These are phyloP conservation scores for Heliconius nattereri DNA, from an alignment of 1,140 invertebrate genomes.

Conservation along the genomic window DNA sequence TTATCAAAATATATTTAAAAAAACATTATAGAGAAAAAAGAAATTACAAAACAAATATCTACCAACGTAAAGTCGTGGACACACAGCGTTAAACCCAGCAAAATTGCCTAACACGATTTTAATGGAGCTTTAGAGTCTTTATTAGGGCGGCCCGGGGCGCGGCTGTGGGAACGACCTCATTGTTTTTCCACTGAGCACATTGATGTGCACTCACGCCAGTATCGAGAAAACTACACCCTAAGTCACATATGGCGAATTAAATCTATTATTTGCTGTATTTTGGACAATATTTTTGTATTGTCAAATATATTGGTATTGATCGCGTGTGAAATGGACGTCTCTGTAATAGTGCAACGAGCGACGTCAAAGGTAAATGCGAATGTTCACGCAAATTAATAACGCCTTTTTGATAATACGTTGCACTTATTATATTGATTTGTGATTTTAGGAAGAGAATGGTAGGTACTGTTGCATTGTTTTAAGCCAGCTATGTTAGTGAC, in stretches of 20 bases:
- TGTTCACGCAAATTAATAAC: constrained; percentile 12
- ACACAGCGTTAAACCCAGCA: background rate
- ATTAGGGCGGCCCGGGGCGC: constrained; percentile 61
- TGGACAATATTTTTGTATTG: constrained; percentile 26
- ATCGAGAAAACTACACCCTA: constrained; percentile 8
- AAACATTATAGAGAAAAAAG: no score
- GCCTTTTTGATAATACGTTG: no score
- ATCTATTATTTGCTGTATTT: constrained; percentile 40
- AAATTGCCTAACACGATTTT: constrained; percentile 17
- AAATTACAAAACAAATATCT: background rate
- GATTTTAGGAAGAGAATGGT: background rate
- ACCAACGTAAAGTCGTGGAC: background rate
- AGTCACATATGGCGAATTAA: constrained; percentile 55
- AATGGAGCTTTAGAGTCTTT: constrained; percentile 36
- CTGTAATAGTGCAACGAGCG: constrained; percentile 4
- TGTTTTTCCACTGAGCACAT: constrained; percentile 62
- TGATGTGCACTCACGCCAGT: constrained; percentile 58
- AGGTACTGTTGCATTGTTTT: background rate
- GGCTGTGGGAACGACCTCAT: constrained; percentile 63
- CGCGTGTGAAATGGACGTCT: constrained; percentile 12
- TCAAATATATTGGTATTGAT: constrained; percentile 18
- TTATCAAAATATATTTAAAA: no score
- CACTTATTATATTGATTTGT: background rate
- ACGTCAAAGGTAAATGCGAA: background rate
- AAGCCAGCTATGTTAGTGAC: background rate